Evolutionary conservation across 2,888 invertebrate species (phyloP).

Genomic region (Entomobrya multifasciata): DNA sequence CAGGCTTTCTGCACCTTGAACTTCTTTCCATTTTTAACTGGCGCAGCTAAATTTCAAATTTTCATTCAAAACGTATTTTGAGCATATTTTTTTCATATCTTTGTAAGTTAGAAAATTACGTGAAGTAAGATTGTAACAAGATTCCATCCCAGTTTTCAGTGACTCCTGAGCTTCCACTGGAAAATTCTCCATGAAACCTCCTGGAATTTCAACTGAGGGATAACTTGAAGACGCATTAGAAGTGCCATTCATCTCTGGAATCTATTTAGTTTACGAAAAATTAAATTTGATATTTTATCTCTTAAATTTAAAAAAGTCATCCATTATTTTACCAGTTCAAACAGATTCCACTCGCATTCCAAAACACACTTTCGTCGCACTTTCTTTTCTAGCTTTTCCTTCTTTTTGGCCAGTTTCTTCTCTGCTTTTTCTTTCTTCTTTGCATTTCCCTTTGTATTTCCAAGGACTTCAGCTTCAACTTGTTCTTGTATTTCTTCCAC

Average conservation of each 20-base stretch:
- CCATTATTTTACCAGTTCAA: slow-evolving; percentile 43
- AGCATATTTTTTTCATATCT: no score
- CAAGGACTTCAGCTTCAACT: not conserved
- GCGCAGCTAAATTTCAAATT: no score
- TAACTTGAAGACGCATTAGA: no score
- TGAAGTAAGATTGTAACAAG: slow-evolving; percentile 24
- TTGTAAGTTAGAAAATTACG: slow-evolving; percentile 12
- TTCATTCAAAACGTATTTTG: no score
- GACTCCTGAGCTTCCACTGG: slow-evolving; percentile 8
- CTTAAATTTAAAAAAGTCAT: not conserved
- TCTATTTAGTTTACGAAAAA: not conserved
- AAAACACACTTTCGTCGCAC: slow-evolving; percentile 36
- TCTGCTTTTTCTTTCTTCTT: not conserved
- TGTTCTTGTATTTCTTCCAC: not conserved
- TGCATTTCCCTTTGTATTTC: not conserved
- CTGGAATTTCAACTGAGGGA: not conserved
- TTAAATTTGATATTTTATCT: no score
- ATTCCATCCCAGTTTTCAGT: slow-evolving; percentile 12
- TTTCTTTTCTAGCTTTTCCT: slow-evolving; percentile 35
- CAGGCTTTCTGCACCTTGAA: slow-evolving; percentile 20
- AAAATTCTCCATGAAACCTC: slow-evolving; percentile 1
- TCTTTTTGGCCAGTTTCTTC: slow-evolving; percentile 35
- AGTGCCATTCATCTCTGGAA: slow-evolving; percentile 25
- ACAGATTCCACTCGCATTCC: slow-evolving; percentile 47
- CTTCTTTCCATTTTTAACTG: no score